Conservation (phyloP, 2,888 invertebrate species). For the Patella ulyssiponensis region DNA sequence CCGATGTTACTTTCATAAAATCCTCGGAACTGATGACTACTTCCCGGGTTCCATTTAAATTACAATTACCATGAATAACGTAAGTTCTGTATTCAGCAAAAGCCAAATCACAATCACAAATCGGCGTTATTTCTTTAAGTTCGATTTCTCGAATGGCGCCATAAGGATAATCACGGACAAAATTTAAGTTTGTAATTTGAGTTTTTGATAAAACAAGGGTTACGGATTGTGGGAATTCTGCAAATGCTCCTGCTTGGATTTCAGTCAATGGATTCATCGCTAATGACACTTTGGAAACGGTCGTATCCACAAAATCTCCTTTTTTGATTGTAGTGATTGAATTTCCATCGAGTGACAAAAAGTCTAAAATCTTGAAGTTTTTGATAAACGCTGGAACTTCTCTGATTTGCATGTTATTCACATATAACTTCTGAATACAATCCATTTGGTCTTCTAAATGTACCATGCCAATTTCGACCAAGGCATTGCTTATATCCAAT, state of each 20-base stretch:
- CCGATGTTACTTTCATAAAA: background rate
- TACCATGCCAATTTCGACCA: background rate
- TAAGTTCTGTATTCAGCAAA: background rate
- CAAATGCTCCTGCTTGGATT: background rate
- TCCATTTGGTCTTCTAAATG: background rate
- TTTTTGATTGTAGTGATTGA: background rate
- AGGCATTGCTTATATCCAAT: background rate
- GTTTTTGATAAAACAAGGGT: slow-evolving; percentile 6
- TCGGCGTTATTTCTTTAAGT: slow-evolving; percentile 3
- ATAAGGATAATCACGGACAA: slow-evolving; percentile 3
- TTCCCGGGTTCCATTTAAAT: background rate
- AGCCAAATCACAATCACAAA: slow-evolving; percentile 18
- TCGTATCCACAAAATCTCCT: background rate
- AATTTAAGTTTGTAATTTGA: slow-evolving; percentile 9
- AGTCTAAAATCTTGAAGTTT: background rate
- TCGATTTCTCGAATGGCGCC: slow-evolving; percentile 11
- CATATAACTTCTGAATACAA: background rate
- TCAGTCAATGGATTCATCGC: background rate
- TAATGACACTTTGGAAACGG: background rate
- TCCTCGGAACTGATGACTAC: background rate
- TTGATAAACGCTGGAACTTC: background rate
- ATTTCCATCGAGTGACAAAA: background rate
- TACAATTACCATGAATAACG: background rate
- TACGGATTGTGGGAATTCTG: background rate
- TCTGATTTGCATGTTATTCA: background rate